Conservation (phyloP, 37 sponge, comb jelly and placozoan genomes). For the Agelas oroides region DNA sequence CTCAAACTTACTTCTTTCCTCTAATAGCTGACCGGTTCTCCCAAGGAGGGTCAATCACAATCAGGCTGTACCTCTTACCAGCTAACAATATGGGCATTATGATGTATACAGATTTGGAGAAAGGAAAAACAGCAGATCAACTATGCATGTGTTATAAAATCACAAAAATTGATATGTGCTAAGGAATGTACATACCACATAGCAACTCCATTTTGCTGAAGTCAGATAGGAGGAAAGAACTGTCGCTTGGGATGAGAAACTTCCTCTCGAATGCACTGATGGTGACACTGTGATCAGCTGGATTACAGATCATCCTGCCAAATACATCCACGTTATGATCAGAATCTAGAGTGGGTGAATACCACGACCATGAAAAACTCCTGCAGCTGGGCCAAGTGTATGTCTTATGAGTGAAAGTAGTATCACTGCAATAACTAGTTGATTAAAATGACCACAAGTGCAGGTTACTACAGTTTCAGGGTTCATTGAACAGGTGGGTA, state of each 20-base stretch:
- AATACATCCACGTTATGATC: slow-evolving; percentile 25
- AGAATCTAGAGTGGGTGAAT: neutral
- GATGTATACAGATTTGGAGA: too few species aligned
- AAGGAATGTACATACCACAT: neutral
- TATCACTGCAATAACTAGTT: too few species aligned
- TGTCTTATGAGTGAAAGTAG: too few species aligned
- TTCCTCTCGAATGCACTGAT: neutral
- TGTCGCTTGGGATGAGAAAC: slow-evolving; percentile 37
- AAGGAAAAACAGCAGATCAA: too few species aligned
- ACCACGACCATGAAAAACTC: too few species aligned
- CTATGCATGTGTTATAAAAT: too few species aligned
- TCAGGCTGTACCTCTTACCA: slow-evolving; percentile 25
- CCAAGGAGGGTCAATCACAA: slow-evolving; percentile 88
- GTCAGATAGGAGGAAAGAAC: slow-evolving; percentile 71
- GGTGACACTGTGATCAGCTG: neutral
- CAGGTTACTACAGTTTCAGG: too few species aligned
- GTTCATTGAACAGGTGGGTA: too few species aligned
- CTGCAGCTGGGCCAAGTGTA: too few species aligned
- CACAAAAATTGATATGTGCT: slow-evolving; percentile 27
- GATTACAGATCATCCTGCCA: slow-evolving; percentile 50
- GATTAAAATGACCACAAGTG: too few species aligned
- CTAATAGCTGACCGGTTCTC: slow-evolving; percentile 73
- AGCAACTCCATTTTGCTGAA: neutral
- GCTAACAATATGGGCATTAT: too few species aligned
- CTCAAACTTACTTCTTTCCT: slow-evolving; percentile 47